Percentiles rank a stretch among this genome's conserved stretches.
These are phyloP conservation scores for Tapera naevia DNA, from an alignment of 2,797 vertebrate species.

Conservation along the genomic window DNA sequence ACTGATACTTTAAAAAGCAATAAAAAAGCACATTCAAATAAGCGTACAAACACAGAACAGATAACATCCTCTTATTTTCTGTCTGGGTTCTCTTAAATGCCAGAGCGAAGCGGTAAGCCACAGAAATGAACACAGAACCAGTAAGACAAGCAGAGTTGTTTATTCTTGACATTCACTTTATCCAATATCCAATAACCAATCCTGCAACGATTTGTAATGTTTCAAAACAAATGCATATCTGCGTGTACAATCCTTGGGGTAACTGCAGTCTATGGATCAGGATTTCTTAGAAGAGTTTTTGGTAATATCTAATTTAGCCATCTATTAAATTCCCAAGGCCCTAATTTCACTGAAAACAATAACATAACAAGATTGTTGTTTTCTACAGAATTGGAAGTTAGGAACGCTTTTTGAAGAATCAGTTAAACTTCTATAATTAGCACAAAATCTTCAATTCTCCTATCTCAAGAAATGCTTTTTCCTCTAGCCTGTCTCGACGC, in stretches of 20 bases:
- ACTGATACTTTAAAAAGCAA: background rate
- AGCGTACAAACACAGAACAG: background rate
- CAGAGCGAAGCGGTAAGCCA: background rate
- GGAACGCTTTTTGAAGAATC: background rate
- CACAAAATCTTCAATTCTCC: background rate
- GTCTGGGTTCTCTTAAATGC: background rate
- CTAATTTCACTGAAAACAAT: background rate
- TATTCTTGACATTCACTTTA: background rate
- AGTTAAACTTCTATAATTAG: slow-evolving; percentile 2
- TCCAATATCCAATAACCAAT: background rate
- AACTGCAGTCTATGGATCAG: background rate
- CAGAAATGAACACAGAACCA: background rate
- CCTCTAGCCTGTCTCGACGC: background rate
- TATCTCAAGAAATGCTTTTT: background rate
- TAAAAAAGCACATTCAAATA: background rate
- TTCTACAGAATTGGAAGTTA: background rate
- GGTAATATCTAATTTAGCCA: background rate
- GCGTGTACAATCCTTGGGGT: background rate
- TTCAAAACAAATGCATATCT: background rate
- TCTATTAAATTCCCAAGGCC: background rate
- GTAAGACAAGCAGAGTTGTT: background rate
- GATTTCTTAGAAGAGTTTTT: background rate
- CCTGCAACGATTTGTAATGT: background rate
- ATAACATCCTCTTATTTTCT: background rate
- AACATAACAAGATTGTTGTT: background rate